Conservation (phyloP, 2,888 invertebrate genomes). For the Macaria notata region DNA sequence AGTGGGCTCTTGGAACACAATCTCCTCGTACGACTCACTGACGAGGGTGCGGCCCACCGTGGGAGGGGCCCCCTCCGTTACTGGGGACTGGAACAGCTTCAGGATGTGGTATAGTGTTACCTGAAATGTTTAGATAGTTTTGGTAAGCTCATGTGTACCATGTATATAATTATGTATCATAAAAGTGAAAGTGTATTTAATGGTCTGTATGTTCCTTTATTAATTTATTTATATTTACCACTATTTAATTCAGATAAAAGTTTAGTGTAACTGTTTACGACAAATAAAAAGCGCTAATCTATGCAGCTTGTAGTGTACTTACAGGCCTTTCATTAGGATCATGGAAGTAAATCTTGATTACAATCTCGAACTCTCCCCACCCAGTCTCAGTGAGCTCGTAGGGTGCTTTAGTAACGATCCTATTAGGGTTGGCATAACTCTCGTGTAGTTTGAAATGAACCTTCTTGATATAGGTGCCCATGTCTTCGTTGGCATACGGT, state of each 20-base stretch:
- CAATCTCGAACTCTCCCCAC: constrained; percentile 99
- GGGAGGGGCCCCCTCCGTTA: constrained; percentile 69
- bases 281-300: too few relatives aligned
- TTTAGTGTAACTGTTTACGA: too few relatives aligned
- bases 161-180: too few relatives aligned
- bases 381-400: constrained; percentile 99
- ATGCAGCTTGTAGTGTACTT: constrained; percentile 53
- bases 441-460: constrained; percentile 98
- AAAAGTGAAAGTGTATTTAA: too few relatives aligned
- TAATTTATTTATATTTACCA: too few relatives aligned
- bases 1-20: constrained; percentile 95
- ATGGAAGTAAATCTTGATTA: constrained; percentile 98
- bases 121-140: constrained; percentile 70
- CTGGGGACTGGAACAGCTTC: constrained; percentile 94
- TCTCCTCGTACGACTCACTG: constrained; percentile 97
- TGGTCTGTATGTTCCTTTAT: too few relatives aligned
- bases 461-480: constrained; percentile 96
- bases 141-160: background rate
- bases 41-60: constrained; percentile 85
- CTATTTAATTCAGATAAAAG: too few relatives aligned
- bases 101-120: constrained; percentile 97
- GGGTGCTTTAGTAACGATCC: constrained; percentile 96
- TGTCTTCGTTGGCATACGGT: constrained; percentile 95
- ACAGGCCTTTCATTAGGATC: constrained; percentile 97
- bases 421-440: constrained; percentile 96